Evolutionary conservation across 1,140 invertebrate genomes (phyloP), one percentile per base, ranked within the genome.

Genomic region (Heliconius eleuchia): DNA sequence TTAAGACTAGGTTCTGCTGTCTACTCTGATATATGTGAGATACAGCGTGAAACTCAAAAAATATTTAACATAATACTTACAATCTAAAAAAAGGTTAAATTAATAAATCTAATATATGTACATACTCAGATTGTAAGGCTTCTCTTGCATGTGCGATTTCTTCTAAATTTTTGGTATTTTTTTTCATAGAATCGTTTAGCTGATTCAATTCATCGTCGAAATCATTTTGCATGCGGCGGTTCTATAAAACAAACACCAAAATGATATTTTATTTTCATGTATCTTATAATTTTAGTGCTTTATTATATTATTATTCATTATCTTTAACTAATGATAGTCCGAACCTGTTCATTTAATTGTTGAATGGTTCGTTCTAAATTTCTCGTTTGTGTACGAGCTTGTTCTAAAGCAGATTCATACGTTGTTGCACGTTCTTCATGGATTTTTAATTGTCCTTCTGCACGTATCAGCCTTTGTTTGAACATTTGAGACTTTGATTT

Each of bases 91-190:
- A 5, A 9, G 7, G 19, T 18, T 60, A 27, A 60, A 3, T 13
- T 27, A 66, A 66, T 66, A 27, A 5, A 11, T 18, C 30, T 80
- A 39, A 34, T 75, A 50, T n/a, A 83, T 85, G 88, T 85, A 7
- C 34, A 37, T 37, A 94, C 92, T 94, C 92, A 5, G 77, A n/a
- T 83, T 92, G 89, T 66, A 94, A 81, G 74, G 88, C 91, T 75
- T 89, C 87, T 11, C 90, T 88, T 70, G 88, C 89, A 37, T 83
- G 81, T 8, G 85, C 89, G 74, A 94, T 94, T 78, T 91, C 86
- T 84, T 92, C 89, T 71, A 94, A 87, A 82, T 92, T 87, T 4
- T 60, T 78, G 9, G 86, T 91, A 75, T 92, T 92, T 78, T 88
- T 85, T 77, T 82, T 84, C 19, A 92, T 89, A 19, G 86, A 91